Percentiles rank a stretch among this genome's conserved stretches.
These are phyloP conservation scores for Oeneis ivallda DNA, from an alignment of 2,888 invertebrate species.

Conservation along the genomic window DNA sequence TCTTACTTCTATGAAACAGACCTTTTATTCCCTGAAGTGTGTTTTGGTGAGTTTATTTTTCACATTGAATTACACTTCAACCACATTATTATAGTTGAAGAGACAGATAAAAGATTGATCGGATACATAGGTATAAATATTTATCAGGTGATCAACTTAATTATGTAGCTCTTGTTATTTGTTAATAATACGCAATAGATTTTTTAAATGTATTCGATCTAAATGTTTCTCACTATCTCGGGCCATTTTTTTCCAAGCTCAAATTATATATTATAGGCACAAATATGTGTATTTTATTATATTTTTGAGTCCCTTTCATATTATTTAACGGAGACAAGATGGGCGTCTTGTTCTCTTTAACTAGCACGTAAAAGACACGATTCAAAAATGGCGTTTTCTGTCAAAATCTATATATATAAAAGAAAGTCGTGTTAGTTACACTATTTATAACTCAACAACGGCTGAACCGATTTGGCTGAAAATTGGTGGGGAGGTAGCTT, in stretches of 20 bases:
- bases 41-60: conserved; percentile 31
- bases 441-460: too few relatives aligned
- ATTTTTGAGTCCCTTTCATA: not conserved
- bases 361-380: not conserved
- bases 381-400: not conserved
- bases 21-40: conserved; percentile 20
- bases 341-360: not conserved
- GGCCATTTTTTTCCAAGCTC: not conserved
- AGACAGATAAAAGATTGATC: not conserved
- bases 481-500: too few relatives aligned
- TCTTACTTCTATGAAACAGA: not conserved
- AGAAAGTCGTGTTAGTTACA: too few relatives aligned
- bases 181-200: not conserved
- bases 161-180: too few relatives aligned
- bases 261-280: conserved; percentile 3
- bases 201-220: not conserved
- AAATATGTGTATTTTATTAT: not conserved
- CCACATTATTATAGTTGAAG: not conserved
- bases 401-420: too few relatives aligned
- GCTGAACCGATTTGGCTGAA: too few relatives aligned
- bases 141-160: too few relatives aligned
- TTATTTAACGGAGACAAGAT: not conserved
- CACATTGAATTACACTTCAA: conserved; percentile 36
- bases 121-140: not conserved
- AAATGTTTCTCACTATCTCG: conserved; percentile 3